Evolutionary conservation across 2,888 invertebrate genomes (phyloP), one percentile per base, ranked within the genome.

Genomic region (Acanthacorydalis orientalis): DNA sequence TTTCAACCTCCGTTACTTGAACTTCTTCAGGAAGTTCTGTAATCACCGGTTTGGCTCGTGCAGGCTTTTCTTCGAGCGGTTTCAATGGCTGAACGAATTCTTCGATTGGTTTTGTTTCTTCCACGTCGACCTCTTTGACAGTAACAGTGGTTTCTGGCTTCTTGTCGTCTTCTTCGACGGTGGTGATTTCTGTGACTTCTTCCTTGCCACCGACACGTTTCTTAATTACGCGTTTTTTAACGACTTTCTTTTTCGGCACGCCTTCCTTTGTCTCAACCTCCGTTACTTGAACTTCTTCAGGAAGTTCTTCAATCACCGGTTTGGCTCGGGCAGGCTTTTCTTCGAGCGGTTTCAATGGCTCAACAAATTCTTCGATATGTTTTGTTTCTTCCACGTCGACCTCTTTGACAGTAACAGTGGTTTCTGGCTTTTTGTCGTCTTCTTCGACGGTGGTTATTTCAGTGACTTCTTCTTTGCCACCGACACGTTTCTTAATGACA

Each of bases 141-240:
- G 55, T 55, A 0, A 64, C 55, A 0, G 59, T 60, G 0, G 57
- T 63, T 4, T 58, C 54, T 0, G 65, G 61, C 11, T 53, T 53
- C 11, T 61, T 57, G 11, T 54, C 59, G 31, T 61, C 61, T 51
- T 61, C 60, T 48, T 62, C 57, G 7, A 59, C 54, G 0, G 59
- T 63, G 4, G 55, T 47, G 33, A 63, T 61, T 54, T 63, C 60
- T 9, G 65, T 56, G 15, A 54, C 56, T 55, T 62, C 63, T 51
- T 60, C 58, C 54, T 62, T 63, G 42, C 58, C 51, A 51, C 60
- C 64, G 41, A 62, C 56, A 2, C 63, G 59, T 53, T 70, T 70
- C 52, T 68, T 70, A n/a, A 72, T 69, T 2, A 65, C 57, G 48
- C 66, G 64, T 11, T 67, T 70, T 50, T 63, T 68, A 2, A 66